phyloP scores from a whole-genome alignment of 2,113 vertebrate genomes.

The Ascaphus truei region DNA sequence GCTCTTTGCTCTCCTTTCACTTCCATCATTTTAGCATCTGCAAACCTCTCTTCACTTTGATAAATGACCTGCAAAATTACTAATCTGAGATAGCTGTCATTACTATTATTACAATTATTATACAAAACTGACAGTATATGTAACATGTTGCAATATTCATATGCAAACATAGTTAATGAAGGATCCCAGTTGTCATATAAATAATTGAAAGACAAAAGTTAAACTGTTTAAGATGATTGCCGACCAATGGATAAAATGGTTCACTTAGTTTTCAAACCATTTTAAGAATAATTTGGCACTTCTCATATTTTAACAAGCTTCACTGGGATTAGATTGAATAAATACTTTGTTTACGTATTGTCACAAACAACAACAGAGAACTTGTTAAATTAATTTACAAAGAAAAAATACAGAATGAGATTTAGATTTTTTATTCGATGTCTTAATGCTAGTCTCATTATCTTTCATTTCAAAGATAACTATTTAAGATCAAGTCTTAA shows the following conservation, averaged over 20 bases:
- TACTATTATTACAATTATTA: slow-evolving; percentile 36
- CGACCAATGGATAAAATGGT: slow-evolving; percentile 51
- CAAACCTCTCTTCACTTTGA: slow-evolving; percentile 4
- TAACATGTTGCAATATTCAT: slow-evolving; percentile 3
- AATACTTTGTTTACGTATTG: slow-evolving; percentile 50
- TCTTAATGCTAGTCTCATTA: too few species aligned
- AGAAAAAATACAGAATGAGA: too few species aligned
- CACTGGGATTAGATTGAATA: slow-evolving; percentile 50
- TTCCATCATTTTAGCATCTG: slow-evolving; percentile 10
- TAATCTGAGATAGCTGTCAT: slow-evolving; percentile 26
- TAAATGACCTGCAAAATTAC: slow-evolving; percentile 32
- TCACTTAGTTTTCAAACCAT: slow-evolving; percentile 54
- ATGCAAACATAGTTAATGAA: slow-evolving; percentile 20
- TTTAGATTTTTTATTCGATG: too few species aligned
- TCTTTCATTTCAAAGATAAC: too few species aligned
- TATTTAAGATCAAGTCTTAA: too few species aligned
- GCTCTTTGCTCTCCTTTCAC: background rate
- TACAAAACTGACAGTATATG: slow-evolving; percentile 25
- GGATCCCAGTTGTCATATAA: slow-evolving; percentile 14
- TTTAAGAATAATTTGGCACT: slow-evolving; percentile 53
- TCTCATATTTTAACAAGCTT: slow-evolving; percentile 56
- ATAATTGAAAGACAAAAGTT: slow-evolving; percentile 13
- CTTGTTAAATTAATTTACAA: slow-evolving; percentile 48
- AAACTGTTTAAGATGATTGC: slow-evolving; percentile 47
- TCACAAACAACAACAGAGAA: slow-evolving; percentile 48